Evolutionary conservation across 2,888 invertebrate genomes (phyloP).

Genomic region (Lasioglossum figueresi): DNA sequence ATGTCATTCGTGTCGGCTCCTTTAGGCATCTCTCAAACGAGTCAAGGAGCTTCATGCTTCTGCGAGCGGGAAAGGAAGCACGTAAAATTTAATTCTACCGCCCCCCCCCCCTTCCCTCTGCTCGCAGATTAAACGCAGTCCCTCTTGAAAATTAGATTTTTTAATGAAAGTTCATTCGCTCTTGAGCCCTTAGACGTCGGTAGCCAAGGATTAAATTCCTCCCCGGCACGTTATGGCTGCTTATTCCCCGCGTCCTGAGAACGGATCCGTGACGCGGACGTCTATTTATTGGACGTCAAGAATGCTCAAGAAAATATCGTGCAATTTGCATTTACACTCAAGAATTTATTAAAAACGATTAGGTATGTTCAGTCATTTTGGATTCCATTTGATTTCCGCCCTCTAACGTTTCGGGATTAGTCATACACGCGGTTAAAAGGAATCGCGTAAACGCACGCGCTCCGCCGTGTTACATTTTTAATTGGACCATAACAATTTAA

Average conservation of each 20-base stretch:
- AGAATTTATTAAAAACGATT: constrained; percentile 23
- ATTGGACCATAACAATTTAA: constrained; percentile 43
- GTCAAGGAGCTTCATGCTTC: constrained; percentile 63
- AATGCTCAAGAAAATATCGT: not conserved
- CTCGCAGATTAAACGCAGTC: constrained; percentile 62
- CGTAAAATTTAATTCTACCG: constrained; percentile 69
- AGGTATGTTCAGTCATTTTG: not conserved
- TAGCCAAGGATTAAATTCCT: constrained; percentile 67
- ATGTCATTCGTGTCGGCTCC: constrained; percentile 25
- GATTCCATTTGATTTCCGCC: constrained; percentile 32
- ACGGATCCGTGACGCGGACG: constrained; percentile 44
- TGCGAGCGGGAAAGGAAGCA: constrained; percentile 62
- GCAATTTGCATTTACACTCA: not conserved
- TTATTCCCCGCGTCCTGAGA: constrained; percentile 43
- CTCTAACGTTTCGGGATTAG: not conserved
- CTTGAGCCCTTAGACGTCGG: constrained; percentile 51
- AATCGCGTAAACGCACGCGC: constrained; percentile 12
- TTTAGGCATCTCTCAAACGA: constrained; percentile 34
- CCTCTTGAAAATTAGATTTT: constrained; percentile 70
- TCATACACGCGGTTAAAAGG: not conserved
- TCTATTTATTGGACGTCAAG: constrained; percentile 5
- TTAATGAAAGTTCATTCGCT: constrained; percentile 73
- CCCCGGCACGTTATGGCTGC: constrained; percentile 50
- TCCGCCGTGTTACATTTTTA: constrained; percentile 34
- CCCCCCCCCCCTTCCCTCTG: not conserved